Base-by-base conservation (phyloP, 2,113 vertebrate genomes). In the Chloropsis hardwickii region DNA sequence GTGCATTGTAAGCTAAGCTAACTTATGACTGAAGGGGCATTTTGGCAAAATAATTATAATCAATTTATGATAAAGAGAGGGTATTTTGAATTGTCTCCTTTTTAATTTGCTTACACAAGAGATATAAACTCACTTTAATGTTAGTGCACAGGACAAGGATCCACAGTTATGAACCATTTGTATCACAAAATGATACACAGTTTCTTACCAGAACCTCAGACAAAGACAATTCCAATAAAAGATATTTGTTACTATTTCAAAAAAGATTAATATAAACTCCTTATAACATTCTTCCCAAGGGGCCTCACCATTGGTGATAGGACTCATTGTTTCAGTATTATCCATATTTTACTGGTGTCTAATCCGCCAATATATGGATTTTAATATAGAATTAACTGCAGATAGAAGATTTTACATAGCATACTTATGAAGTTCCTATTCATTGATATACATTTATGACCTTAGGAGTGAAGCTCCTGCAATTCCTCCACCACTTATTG, bases 141-240 rank as follows among this genome's bases (percentile, higher is more conserved):
- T 33, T 48, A 47, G 45, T 61, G 22, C 50, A 47, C 15, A 81
- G 33, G 53, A 56, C 50, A 96, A 76, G 76, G 53, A 71, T 14
- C 24, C 40, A 67, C 16, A 58, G 61, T 76, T 94, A 45, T 20
- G 40, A 92, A 85, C 35, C 37, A 53, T 87, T 95, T 85, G 31
- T 78, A 50, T 74, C 65, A 69, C 86, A 87, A 92, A 91, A 79
- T 80, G 20, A 94, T 69, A 76, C 33, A 89, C 0, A 1, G 28
- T 57, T 90, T 79, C 48, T 71, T 37, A 91, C 58, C 78, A 94
- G 53, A 90, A 88, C 51, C 48, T 60, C 48, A 79, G 70, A 71
- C 78, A 92, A 88, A 81, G 54, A 62, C 12, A 94, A 91, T 83
- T 86, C 90, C 56, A 89, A 94, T 69, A 69, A 96, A 95, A 24